These are phyloP conservation scores for Astropecten irregularis DNA, from an alignment of 53 echinoderm and acorn worm species.

Conservation along the genomic window DNA sequence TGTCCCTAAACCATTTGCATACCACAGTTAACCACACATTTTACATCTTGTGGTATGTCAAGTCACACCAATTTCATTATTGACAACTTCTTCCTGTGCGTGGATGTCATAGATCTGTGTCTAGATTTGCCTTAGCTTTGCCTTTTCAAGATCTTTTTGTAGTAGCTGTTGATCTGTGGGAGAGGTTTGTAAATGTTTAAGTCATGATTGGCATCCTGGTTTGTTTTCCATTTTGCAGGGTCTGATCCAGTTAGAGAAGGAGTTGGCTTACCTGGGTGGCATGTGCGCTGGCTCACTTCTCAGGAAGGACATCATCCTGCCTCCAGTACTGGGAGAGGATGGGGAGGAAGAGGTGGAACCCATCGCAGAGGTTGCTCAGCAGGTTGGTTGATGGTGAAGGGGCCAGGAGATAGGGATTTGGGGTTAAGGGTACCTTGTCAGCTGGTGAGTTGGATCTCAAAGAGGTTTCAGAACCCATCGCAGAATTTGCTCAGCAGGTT, in stretches of 20 bases:
- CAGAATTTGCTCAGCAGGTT: constrained; percentile 92
- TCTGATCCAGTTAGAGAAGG: constrained; percentile 92
- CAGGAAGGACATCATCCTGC: constrained; percentile 81
- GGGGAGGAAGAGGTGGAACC: constrained; percentile 90
- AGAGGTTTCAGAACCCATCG: constrained; percentile 89
- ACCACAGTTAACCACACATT: too few species aligned
- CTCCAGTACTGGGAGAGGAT: constrained; percentile 67
- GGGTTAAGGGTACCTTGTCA: background rate
- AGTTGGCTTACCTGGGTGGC: constrained; percentile 90
- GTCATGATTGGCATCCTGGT: too few species aligned
- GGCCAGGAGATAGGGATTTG: background rate
- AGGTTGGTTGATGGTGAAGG: constrained; percentile 51
- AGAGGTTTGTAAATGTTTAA: background rate
- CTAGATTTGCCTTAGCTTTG: too few species aligned
- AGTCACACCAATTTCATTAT: too few species aligned
- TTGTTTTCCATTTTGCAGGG: constrained; percentile 62
- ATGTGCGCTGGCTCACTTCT: constrained; percentile 93
- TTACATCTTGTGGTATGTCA: too few species aligned
- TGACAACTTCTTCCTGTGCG: too few species aligned
- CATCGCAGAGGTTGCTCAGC: constrained; percentile 89
- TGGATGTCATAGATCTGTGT: too few species aligned
- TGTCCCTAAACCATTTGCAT: too few species aligned
- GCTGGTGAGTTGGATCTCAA: constrained; percentile 57
- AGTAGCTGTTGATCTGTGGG: too few species aligned
- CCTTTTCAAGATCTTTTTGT: too few species aligned